phyloP scores from a whole-genome alignment of 2,888 invertebrate species.

The Volucella inanis region DNA sequence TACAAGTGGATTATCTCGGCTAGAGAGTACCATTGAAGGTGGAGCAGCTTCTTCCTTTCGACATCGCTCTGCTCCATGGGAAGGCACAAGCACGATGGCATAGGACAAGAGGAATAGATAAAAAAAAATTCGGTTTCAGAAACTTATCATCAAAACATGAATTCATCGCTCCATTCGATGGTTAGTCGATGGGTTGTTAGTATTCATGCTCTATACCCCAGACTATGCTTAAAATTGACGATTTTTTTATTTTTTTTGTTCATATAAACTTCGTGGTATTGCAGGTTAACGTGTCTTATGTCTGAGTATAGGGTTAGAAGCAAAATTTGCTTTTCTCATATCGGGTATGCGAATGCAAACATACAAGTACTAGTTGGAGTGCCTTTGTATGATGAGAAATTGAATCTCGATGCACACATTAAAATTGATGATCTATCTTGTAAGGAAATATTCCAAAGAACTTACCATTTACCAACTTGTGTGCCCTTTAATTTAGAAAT shows the following conservation, averaged over 20 bases:
- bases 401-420: slow-evolving; percentile 48
- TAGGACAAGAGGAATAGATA: neutral
- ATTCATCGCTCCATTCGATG: slow-evolving; percentile 72
- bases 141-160: slow-evolving; percentile 68
- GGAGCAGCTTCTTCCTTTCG: slow-evolving; percentile 10
- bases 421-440: slow-evolving; percentile 47
- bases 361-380: neutral
- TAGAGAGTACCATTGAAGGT: slow-evolving; percentile 17
- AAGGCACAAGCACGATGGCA: too few species aligned
- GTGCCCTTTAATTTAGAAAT: slow-evolving; percentile 18
- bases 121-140: slow-evolving; percentile 19
- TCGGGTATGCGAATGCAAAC: slow-evolving; percentile 24
- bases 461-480: neutral
- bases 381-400: slow-evolving; percentile 1
- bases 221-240: slow-evolving; percentile 67
- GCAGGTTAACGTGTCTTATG: slow-evolving; percentile 21
- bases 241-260: slow-evolving; percentile 28
- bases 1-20: slow-evolving; percentile 68
- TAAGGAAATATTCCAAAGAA: slow-evolving; percentile 57
- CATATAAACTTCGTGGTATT: neutral
- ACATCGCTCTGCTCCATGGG: too few species aligned
- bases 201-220: neutral
- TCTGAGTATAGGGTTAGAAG: slow-evolving; percentile 16
- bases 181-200: slow-evolving; percentile 56
- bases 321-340: slow-evolving; percentile 40